phyloP scores from a whole-genome alignment of 2,113 vertebrate species.

The Ochotona curzoniae region DNA sequence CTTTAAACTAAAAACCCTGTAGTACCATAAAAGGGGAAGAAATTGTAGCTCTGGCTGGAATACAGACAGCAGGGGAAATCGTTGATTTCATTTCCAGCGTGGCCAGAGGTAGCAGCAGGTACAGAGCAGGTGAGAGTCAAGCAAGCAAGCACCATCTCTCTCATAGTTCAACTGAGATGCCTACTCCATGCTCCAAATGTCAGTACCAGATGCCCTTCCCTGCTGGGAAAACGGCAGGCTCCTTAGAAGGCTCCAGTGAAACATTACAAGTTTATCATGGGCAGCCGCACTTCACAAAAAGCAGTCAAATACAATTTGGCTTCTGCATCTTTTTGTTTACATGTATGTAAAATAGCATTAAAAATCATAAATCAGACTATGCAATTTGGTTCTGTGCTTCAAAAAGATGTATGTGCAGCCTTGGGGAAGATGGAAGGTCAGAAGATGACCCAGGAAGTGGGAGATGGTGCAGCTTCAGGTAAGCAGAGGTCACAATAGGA shows the following conservation, averaged over 20 bases:
- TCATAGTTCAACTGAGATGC: neutral
- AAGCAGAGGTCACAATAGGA: too few relatives aligned
- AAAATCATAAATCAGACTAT: neutral
- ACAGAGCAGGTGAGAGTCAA: neutral
- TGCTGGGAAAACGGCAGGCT: neutral
- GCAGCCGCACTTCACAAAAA: neutral
- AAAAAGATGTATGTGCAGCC: neutral
- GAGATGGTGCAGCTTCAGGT: neutral
- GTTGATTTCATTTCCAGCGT: neutral
- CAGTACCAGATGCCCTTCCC: neutral
- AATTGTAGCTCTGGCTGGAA: neutral
- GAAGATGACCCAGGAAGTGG: neutral
- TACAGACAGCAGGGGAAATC: neutral
- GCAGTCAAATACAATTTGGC: neutral
- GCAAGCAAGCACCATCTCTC: neutral
- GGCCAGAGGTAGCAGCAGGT: neutral
- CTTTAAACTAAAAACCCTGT: neutral
- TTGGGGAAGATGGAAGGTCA: neutral
- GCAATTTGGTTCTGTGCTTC: neutral
- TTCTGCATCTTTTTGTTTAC: neutral
- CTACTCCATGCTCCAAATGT: neutral
- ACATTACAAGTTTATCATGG: neutral
- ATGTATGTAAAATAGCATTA: neutral
- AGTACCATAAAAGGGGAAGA: neutral
- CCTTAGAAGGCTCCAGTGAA: neutral